Base-by-base conservation (phyloP, 2,797 vertebrate species). In the Anniella stebbinsi region DNA sequence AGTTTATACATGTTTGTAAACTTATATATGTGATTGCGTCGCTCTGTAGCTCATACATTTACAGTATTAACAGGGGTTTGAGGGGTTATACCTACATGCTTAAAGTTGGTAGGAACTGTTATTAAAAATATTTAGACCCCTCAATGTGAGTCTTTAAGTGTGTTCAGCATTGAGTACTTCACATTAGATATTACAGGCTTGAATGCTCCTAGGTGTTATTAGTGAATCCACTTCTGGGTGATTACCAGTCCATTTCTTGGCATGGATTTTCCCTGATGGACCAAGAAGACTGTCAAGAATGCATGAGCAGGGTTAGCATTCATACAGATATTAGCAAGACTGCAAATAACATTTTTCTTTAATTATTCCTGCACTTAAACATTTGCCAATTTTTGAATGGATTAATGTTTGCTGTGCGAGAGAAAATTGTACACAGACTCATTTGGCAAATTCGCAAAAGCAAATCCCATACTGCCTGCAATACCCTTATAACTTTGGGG, bases 311-410 rank as follows among this genome's bases (percentile, higher is more conserved):
- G 54, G 88, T 84, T 80, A 73, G 33, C 0, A 0, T 8, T 28
- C 23, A 11, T 9, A 57, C 13, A 0, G 0, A 1, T 45, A 63
- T 45, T 21, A 54, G 67, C 13, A 81, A 33, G 28, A 76, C 25
- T 45, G 36, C 0, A 0, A 81, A 38, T 84, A 33, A 78, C 13
- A 4, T 63, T 84, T 75, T 66, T 25, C 38, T 76, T 48, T 77
- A 63, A 63, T 33, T 30, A 4, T 51, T 90, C 88, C 28, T 18
- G 60, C 21, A 81, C 48, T 18, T 51, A 7, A 3, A 21, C 3
- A 72, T 86, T 23, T 90, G 23, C 30, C 57, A 88, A 57, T 72
- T 89, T 54, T 12, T n/a, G 72, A 85, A 36, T 12, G 33, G 66
- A 67, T 70, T 84, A 28, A 18, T n/a, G 18, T 45, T 72, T 51